phyloP scores from a whole-genome alignment of 2,113 vertebrate species.

The sheep (Ovis aries) region ARS-UI_Ramb_v3.0 NC_056055.1:155534501-155535000 shows the following conservation, averaged over 20 bases:
- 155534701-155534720: too few species aligned
- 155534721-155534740: too few species aligned
- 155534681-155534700: not conserved
- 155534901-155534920: not conserved
- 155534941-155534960: not conserved
- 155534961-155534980: not conserved
- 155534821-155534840: too few species aligned
- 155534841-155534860: not conserved
- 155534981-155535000: too few species aligned
- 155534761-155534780: too few species aligned
- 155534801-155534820: too few species aligned
- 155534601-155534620: not conserved
- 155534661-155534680: not conserved
- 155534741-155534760: too few species aligned
- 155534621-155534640: not conserved
- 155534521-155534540: not conserved
- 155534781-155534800: too few species aligned
- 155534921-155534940: not conserved
- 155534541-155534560: not conserved
- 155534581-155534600: not conserved
- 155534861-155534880: not conserved
- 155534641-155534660: not conserved
- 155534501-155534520: not conserved
- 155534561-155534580: not conserved
- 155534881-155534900: not conserved